These are phyloP conservation scores for Bellardia bayeri DNA, from an alignment of 2,888 invertebrate species.

Conservation along the genomic window DNA sequence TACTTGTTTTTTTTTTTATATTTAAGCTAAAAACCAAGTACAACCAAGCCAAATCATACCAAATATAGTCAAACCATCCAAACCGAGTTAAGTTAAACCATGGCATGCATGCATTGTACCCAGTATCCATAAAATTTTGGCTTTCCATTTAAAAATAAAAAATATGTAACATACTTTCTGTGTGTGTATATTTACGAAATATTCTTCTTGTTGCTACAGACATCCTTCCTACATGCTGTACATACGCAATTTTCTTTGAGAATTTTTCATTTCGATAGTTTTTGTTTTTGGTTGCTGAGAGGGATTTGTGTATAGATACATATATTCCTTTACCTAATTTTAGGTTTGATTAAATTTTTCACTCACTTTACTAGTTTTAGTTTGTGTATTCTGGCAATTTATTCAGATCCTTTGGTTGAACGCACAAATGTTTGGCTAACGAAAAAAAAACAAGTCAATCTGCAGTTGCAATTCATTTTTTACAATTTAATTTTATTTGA, in stretches of 20 bases:
- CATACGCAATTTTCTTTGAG: constrained; percentile 58
- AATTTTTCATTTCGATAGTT: not conserved
- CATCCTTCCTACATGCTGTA: constrained; percentile 20
- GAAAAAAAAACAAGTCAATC: constrained; percentile 60
- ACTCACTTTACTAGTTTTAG: constrained; percentile 43
- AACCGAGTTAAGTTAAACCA: constrained; percentile 17
- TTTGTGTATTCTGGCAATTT: constrained; percentile 57
- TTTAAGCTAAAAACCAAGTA: not conserved
- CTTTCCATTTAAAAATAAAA: not conserved
- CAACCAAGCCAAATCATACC: constrained; percentile 18
- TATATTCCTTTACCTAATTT: constrained; percentile 49
- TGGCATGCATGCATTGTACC: not conserved
- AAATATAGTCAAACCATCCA: constrained; percentile 25
- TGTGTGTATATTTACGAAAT: not conserved
- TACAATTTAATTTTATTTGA: constrained; percentile 65
- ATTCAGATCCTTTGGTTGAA: not conserved
- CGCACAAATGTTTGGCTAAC: not conserved
- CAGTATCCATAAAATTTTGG: constrained; percentile 1
- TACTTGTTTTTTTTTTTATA: constrained; percentile 14
- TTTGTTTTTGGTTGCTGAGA: not conserved
- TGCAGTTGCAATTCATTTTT: constrained; percentile 67
- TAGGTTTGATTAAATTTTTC: constrained; percentile 59
- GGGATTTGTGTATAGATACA: constrained; percentile 13
- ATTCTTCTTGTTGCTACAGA: not conserved
- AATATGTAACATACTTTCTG: not conserved